Conservation (phyloP, 2,113 vertebrate genomes). For the Trematocara marginatum region DNA sequence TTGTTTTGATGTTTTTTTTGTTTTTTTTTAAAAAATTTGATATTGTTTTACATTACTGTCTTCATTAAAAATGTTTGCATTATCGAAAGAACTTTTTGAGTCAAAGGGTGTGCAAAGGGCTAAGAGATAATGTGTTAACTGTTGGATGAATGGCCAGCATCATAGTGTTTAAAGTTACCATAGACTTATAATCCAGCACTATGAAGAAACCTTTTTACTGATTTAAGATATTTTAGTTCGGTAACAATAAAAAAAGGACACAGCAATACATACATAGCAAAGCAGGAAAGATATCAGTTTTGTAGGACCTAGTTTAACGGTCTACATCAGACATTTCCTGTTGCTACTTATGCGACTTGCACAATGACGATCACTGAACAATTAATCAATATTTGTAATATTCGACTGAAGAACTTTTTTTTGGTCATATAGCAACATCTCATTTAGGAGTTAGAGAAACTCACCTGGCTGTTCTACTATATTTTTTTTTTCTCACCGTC, state of each 20-base stretch:
- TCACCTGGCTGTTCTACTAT: neutral
- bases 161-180: neutral
- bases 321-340: neutral
- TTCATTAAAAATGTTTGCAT: neutral
- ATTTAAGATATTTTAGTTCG: neutral
- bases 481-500: fast-evolving
- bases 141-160: neutral
- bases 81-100: fast-evolving
- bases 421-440: neutral
- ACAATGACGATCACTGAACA: neutral
- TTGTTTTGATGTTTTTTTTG: neutral
- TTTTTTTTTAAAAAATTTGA: neutral
- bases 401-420: neutral
- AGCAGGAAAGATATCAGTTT: neutral
- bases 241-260: neutral
- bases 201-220: neutral
- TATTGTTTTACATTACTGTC: fast-evolving
- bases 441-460: neutral
- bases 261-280: neutral
- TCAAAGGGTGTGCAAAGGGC: neutral
- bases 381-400: neutral
- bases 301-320: neutral
- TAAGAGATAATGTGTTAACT: neutral
- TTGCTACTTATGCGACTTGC: neutral
- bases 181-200: neutral